phyloP scores from a whole-genome alignment of 2,888 invertebrate genomes.

The Carabus problematicus region DNA sequence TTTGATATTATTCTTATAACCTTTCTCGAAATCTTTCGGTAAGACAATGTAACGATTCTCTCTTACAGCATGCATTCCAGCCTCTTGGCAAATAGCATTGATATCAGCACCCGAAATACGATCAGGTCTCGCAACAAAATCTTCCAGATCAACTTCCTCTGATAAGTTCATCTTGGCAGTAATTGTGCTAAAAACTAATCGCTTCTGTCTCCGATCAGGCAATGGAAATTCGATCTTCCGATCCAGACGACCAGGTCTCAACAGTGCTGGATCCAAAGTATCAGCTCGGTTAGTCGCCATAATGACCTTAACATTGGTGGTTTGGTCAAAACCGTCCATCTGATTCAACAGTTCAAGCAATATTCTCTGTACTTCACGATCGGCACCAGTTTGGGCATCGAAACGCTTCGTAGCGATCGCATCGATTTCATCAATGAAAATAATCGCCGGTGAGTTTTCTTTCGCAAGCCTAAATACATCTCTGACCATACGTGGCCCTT shows the following conservation, averaged over 20 bases:
- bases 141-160: slow-evolving; percentile 98
- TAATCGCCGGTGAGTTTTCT: slow-evolving; percentile 99
- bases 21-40: slow-evolving; percentile 99
- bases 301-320: slow-evolving; percentile 96
- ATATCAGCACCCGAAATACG: slow-evolving; percentile 99
- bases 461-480: slow-evolving; percentile 99
- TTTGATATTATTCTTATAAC: slow-evolving; percentile 99
- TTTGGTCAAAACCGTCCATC: slow-evolving; percentile 99
- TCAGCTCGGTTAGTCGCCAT: slow-evolving; percentile 98
- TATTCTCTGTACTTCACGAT: slow-evolving; percentile 98
- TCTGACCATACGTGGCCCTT: slow-evolving; percentile 98
- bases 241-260: slow-evolving; percentile 95
- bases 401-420: slow-evolving; percentile 99
- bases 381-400: slow-evolving; percentile 98
- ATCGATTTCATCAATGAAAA: slow-evolving; percentile 99
- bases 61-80: slow-evolving; percentile 99
- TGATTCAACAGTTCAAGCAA: slow-evolving; percentile 96
- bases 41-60: slow-evolving; percentile 99
- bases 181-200: slow-evolving; percentile 97
- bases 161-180: slow-evolving; percentile 97
- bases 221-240: slow-evolving; percentile 98
- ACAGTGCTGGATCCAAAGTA: slow-evolving; percentile 96
- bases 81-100: slow-evolving; percentile 99
- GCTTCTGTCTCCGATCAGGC: slow-evolving; percentile 91
- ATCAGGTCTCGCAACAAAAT: slow-evolving; percentile 98